Base-by-base conservation (phyloP, 2,113 vertebrate species). In the Poicephalus meyeri region DNA sequence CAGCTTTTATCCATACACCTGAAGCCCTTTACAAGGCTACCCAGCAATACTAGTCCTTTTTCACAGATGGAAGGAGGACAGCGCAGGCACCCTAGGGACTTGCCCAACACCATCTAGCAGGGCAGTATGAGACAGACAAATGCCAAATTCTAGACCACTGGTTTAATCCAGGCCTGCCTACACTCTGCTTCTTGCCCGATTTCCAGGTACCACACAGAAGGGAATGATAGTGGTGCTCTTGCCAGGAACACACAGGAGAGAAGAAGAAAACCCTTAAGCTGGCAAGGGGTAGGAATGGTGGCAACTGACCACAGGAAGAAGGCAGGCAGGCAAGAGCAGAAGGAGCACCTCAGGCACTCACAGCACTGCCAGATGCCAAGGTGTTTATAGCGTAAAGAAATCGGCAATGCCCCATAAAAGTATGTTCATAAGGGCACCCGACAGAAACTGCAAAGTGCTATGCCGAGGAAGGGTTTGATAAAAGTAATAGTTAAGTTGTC, bases 391-490 rank as follows among this genome's bases (percentile, higher is more conserved):
- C 50, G 11, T 47, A 53, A 81, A 72, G 70, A 88, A 88, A 64
- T 0, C 58, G 31, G n/a, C 42, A 55, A n/a, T 39, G 28, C 8
- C 31, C n/a, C 1, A 0, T 6, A 7, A 58, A 23, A 88, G 13
- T 3, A 17, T 0, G 1, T 72, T 84, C 0, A 1, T 31, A 50
- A 42, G 24, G 44, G 26, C 42, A 76, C 52, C n/a, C 0, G 0
- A 77, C 23, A 81, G 37, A 58, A 72, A 42, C 60, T 24, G 42
- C 70, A 4, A 42, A 68, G 60, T 8, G 23, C n/a, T 61, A 10
- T 24, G 47, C 20, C 18, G 33, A 80, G 50, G 29, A 61, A 41
- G 6, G n/a, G 31, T 71, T 37, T 65, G 35, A 41, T 55, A 26
- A 28, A 60, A 79, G n/a, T 13, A 70, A 60, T 7, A 17, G 13